These are phyloP conservation scores for Sceloporus tristichus DNA, from an alignment of 2,113 vertebrate genomes.

Conservation along the genomic window DNA sequence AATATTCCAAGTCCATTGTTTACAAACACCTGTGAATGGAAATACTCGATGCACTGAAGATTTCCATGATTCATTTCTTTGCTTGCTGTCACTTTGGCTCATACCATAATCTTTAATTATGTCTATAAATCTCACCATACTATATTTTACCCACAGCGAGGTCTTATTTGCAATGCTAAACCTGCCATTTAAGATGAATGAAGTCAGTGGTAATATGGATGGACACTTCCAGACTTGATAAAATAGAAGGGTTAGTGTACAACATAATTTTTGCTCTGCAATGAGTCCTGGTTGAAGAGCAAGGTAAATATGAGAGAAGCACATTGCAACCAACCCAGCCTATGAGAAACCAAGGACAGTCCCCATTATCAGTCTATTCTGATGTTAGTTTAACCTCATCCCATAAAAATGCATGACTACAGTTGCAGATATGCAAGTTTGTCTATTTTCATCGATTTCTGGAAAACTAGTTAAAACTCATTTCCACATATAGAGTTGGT, in stretches of 20 bases:
- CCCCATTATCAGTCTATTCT: background rate
- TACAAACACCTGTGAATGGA: background rate
- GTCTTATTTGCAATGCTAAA: conserved; percentile 21
- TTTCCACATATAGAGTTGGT: background rate
- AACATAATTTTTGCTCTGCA: background rate
- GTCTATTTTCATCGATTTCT: background rate
- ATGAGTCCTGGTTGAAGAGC: background rate
- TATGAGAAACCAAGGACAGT: background rate
- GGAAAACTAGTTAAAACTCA: background rate
- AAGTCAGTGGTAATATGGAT: background rate
- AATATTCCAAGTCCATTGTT: background rate
- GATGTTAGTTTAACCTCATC: background rate
- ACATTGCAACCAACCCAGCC: background rate
- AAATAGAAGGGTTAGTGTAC: conserved; percentile 13
- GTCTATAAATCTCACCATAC: conserved; percentile 8
- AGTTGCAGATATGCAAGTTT: background rate
- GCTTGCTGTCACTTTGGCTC: conserved; percentile 14
- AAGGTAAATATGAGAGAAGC: background rate
- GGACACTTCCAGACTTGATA: background rate
- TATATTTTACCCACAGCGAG: background rate
- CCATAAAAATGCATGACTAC: background rate
- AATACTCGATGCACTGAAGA: background rate
- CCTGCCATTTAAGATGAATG: conserved; percentile 14
- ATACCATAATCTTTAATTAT: background rate
- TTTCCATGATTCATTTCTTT: background rate